Evolutionary conservation across 2,888 invertebrate species (phyloP).

Genomic region (Drosophila merina): DNA sequence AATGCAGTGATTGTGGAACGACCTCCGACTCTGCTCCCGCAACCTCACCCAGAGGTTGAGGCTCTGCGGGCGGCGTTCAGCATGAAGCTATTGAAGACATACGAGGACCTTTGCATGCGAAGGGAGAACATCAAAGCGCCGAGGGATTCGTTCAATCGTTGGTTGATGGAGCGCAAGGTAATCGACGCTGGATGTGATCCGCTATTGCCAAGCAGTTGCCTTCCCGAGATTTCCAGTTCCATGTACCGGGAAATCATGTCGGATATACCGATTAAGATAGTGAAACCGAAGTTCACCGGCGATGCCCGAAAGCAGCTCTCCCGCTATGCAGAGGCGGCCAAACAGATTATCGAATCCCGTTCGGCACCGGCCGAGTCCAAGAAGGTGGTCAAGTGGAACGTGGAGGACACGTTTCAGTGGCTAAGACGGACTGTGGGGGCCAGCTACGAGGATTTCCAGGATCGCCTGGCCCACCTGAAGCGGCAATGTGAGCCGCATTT

Average conservation of each 20-base stretch:
- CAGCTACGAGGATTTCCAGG: conserved; percentile 94
- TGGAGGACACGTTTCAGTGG: conserved; percentile 99
- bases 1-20: conserved; percentile 93
- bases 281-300: conserved; percentile 97
- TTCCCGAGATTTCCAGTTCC: conserved; percentile 95
- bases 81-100: conserved; percentile 93
- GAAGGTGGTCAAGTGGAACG: conserved; percentile 99
- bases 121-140: conserved; percentile 97
- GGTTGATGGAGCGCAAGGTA: conserved; percentile 98
- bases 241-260: conserved; percentile 99
- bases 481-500: conserved; percentile 98
- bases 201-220: conserved; percentile 94
- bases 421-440: conserved; percentile 95
- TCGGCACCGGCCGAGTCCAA: conserved; percentile 96
- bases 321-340: conserved; percentile 97
- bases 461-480: conserved; percentile 93
- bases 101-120: conserved; percentile 96
- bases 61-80: conserved; percentile 92
- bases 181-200: conserved; percentile 95
- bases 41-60: conserved; percentile 97
- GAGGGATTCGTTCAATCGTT: conserved; percentile 97
- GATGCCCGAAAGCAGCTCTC: conserved; percentile 97
- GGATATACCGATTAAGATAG: conserved; percentile 97
- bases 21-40: conserved; percentile 92
- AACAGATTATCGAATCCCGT: conserved; percentile 97